A percentile compares a stretch with the other conserved stretches of the same genome.
phyloP scores from a whole-genome alignment of 2,888 invertebrate genomes.

The Lepidochitona cinerea region DNA sequence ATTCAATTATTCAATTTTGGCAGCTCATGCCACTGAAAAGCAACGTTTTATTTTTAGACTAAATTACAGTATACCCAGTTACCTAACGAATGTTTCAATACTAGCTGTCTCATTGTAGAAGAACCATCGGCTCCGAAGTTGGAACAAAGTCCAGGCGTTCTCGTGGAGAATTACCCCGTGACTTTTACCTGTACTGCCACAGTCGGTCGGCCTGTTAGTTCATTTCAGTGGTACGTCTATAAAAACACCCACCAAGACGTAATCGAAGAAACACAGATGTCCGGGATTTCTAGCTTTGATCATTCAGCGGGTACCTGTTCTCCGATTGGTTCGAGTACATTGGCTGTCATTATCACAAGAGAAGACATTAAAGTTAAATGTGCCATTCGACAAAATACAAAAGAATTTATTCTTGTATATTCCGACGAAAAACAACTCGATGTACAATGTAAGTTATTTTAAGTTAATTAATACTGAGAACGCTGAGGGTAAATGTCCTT shows the following conservation, averaged over 20 bases:
- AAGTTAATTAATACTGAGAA: no score
- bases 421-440: neutral
- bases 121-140: neutral
- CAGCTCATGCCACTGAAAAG: no score
- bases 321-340: neutral
- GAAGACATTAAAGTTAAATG: neutral
- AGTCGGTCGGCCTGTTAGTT: neutral
- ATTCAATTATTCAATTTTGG: no score
- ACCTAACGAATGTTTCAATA: no score
- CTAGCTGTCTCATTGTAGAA: no score
- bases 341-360: neutral
- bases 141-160: neutral
- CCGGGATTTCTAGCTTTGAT: neutral
- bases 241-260: neutral
- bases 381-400: neutral
- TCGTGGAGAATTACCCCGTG: neutral
- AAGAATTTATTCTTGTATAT: neutral
- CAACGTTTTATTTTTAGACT: no score
- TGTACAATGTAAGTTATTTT: neutral
- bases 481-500: no score
- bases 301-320: neutral
- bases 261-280: neutral
- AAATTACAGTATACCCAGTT: no score
- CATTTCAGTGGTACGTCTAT: neutral
- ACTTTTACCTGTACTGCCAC: neutral